phyloP scores from a whole-genome alignment of 2,888 invertebrate genomes.

The Vanessa cardui region DNA sequence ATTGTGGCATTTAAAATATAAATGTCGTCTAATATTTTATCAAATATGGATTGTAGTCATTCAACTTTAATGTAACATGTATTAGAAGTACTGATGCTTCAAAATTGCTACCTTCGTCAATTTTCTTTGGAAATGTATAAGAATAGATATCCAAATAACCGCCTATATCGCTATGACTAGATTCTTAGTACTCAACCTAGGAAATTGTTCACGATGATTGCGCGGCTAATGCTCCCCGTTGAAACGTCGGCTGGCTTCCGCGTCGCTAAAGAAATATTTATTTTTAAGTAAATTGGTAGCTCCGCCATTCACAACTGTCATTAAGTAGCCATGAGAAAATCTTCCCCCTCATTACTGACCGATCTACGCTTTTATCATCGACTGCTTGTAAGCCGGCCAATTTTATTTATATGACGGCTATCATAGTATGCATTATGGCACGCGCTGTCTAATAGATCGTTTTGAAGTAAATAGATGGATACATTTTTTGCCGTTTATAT shows the following conservation, averaged over 20 bases:
- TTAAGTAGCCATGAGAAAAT: slow-evolving; percentile 54
- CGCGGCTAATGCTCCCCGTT: slow-evolving; percentile 66
- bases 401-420: slow-evolving; percentile 20
- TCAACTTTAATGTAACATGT: too few species aligned
- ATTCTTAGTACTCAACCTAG: slow-evolving; percentile 44
- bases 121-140: background rate
- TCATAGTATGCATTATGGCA: slow-evolving; percentile 19
- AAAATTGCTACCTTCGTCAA: too few species aligned
- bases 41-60: too few species aligned
- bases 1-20: too few species aligned
- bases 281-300: slow-evolving; percentile 73
- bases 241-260: slow-evolving; percentile 72
- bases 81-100: too few species aligned
- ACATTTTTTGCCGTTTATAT: too few species aligned
- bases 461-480: background rate
- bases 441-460: slow-evolving; percentile 15
- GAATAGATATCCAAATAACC: slow-evolving; percentile 18
- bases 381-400: slow-evolving; percentile 18
- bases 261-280: slow-evolving; percentile 72
- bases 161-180: slow-evolving; percentile 16
- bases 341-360: slow-evolving; percentile 45
- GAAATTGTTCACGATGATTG: slow-evolving; percentile 77
- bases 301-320: slow-evolving; percentile 55
- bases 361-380: slow-evolving; percentile 28
- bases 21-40: too few species aligned